phyloP scores from a whole-genome alignment of 2,797 vertebrate species.

The Enoplosus armatus region DNA sequence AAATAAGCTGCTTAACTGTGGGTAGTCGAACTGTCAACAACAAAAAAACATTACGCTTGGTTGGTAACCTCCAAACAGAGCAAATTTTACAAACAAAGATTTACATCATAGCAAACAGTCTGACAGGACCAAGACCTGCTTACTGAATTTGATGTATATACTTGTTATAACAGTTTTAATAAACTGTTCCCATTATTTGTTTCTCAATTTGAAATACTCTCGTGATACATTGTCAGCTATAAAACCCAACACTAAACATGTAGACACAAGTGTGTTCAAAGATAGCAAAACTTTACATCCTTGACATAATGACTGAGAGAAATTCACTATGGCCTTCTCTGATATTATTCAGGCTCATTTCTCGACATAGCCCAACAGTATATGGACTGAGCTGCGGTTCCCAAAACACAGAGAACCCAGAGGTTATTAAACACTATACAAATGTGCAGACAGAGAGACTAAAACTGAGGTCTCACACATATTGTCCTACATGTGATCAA shows the following conservation, averaged over 20 bases:
- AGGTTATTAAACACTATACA: not conserved
- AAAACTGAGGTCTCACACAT: not conserved
- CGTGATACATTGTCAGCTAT: not conserved
- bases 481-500: not conserved
- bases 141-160: not conserved
- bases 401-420: too few relatives aligned
- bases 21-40: not conserved
- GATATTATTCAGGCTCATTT: too few relatives aligned
- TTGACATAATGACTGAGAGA: not conserved
- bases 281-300: not conserved
- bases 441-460: not conserved
- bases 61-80: not conserved
- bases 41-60: not conserved
- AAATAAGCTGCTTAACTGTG: not conserved
- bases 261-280: not conserved
- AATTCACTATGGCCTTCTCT: not conserved
- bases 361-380: too few relatives aligned
- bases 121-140: not conserved
- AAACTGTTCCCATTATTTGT: not conserved
- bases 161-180: too few relatives aligned
- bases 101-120: not conserved
- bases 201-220: not conserved
- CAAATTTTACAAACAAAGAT: not conserved
- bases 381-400: too few relatives aligned
- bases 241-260: not conserved